Evolutionary conservation across 1,140 invertebrate genomes (phyloP), one percentile per base, ranked within the genome.

Genomic region (Penaeus chinensis): DNA sequence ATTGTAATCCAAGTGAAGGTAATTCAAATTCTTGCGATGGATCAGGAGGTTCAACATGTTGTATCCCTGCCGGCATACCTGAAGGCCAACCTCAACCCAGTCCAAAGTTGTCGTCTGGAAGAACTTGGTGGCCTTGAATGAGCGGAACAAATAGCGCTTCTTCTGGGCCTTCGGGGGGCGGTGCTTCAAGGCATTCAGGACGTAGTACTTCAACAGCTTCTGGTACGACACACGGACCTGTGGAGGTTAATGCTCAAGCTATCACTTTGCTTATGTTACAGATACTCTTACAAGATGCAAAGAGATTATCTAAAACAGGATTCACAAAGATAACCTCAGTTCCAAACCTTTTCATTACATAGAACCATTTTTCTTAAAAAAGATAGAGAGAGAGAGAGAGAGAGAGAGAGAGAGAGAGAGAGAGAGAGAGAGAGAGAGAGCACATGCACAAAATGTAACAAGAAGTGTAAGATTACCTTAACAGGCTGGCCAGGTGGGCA

Each of bases 11-110:
- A 99, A 94, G 95, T 99, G 99, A 54, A 99, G 94, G 92, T 99
- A 99, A 92, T 99, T 99, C 16, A 99, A 94, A 93, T 99, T 99
- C 93, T 99, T 99, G 78, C 99, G 96, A 93, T 99, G 99, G 92
- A 99, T 99, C 76, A 99, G 93, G 65, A 99, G 93, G 93, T 99
- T 99, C 18, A 99, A 93, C 99, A 99, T 99, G 92, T 99, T 99
- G 93, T 99, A 99, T 20, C 99, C 99, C 93, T 99, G 99, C 20
- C 99, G 94, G 92, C 99, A 99, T 0, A 99, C 99, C 90, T 95
- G 94, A 11, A 99, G 93, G 47, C 99, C 99, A 82, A 98, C 98
- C 93, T 99, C 99, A 2, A 99, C 99, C 99, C 99, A 99, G 93
- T 99, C 99, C 85, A 99, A 93, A 1, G 98, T 99, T 22, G 99